Evolutionary conservation across 2,888 invertebrate species (phyloP).

Genomic region (Arenicola marina): DNA sequence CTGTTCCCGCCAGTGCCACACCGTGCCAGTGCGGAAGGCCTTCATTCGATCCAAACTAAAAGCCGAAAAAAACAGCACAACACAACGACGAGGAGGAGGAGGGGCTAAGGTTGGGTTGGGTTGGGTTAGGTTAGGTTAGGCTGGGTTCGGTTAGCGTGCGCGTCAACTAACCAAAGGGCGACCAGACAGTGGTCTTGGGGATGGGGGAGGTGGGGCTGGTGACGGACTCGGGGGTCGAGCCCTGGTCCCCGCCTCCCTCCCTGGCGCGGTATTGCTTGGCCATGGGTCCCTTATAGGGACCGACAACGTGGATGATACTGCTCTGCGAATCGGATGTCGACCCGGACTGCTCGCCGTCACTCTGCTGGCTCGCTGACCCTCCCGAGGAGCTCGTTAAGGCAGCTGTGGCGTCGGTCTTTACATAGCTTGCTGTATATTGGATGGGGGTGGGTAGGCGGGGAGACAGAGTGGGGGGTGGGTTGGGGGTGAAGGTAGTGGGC

Average conservation of each 20-base stretch:
- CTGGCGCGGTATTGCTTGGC: not conserved
- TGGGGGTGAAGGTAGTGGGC: no score
- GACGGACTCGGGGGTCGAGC: not conserved
- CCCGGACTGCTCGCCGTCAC: slow-evolving; percentile 19
- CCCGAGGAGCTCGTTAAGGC: not conserved
- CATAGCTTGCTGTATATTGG: no score
- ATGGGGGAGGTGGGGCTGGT: not conserved
- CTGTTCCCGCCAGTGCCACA: no score
- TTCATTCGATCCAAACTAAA: no score
- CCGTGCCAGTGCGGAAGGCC: no score
- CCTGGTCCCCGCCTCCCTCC: not conserved
- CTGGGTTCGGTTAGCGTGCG: no score
- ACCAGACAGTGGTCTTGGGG: slow-evolving; percentile 18
- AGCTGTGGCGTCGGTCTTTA: slow-evolving; percentile 3
- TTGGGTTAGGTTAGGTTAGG: no score
- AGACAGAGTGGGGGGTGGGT: no score
- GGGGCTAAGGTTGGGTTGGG: no score
- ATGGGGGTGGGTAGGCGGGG: no score
- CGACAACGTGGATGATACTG: slow-evolving; percentile 23
- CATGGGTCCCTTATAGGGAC: slow-evolving; percentile 4
- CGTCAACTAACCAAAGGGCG: slow-evolving; percentile 27
- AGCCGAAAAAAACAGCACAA: no score
- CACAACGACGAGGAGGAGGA: no score
- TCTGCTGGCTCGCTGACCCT: not conserved
- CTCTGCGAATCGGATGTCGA: slow-evolving; percentile 26